Percentiles rank a stretch among this genome's conserved stretches.
phyloP scores from a whole-genome alignment of 2,888 invertebrate genomes.

The Pyralis farinalis region DNA sequence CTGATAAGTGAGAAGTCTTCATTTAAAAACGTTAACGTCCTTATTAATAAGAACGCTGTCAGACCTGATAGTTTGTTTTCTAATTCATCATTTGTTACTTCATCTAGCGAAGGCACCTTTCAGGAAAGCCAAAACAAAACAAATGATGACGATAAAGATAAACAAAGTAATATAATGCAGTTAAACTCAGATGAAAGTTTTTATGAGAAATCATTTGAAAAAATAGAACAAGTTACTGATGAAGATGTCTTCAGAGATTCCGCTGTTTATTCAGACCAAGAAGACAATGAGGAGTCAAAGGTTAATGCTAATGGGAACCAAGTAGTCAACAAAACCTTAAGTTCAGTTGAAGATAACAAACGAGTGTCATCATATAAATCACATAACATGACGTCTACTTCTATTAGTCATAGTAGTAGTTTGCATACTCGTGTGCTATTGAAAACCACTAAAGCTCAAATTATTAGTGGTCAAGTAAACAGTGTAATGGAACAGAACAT shows the following conservation, averaged over 20 bases:
- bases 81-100: slow-evolving; percentile 78
- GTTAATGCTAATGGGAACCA: slow-evolving; percentile 31
- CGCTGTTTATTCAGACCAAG: slow-evolving; percentile 90
- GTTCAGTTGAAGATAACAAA: slow-evolving; percentile 52
- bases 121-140: slow-evolving; percentile 46
- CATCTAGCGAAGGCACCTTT: slow-evolving; percentile 76
- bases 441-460: slow-evolving; percentile 37
- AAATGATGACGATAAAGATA: slow-evolving; percentile 23
- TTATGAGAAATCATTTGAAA: slow-evolving; percentile 88
- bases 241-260: slow-evolving; percentile 89
- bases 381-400: slow-evolving; percentile 40
- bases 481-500: slow-evolving; percentile 22
- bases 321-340: slow-evolving; percentile 37
- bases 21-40: slow-evolving; percentile 79
- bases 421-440: slow-evolving; percentile 35
- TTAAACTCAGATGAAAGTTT: slow-evolving; percentile 83
- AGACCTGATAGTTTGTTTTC: slow-evolving; percentile 80
- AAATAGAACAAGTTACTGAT: slow-evolving; percentile 86
- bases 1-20: slow-evolving; percentile 75
- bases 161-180: slow-evolving; percentile 26
- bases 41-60: slow-evolving; percentile 82
- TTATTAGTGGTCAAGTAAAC: slow-evolving; percentile 25
- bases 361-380: slow-evolving; percentile 50
- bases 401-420: slow-evolving; percentile 39
- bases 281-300: slow-evolving; percentile 69